phyloP scores from a whole-genome alignment of 2,888 invertebrate genomes.

The Sarcophaga variegata region DNA sequence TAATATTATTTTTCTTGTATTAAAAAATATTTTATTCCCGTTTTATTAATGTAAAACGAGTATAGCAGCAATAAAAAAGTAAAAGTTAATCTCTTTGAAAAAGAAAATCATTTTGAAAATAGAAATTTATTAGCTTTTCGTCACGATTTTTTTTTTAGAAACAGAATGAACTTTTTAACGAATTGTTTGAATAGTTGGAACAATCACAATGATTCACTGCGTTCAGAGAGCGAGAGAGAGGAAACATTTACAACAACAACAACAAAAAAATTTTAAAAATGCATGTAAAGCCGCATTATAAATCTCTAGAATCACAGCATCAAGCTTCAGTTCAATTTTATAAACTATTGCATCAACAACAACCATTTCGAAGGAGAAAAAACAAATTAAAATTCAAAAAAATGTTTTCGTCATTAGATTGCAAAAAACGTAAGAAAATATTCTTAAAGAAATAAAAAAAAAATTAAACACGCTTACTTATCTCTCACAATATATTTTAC shows the following conservation, averaged over 20 bases:
- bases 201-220: slow-evolving; percentile 2
- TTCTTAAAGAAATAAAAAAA: not conserved
- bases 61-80: too few relatives aligned
- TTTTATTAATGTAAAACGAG: too few relatives aligned
- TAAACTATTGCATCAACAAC: slow-evolving; percentile 27
- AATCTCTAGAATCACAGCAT: not conserved
- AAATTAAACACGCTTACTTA: not conserved
- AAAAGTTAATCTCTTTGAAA: too few relatives aligned
- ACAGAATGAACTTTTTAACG: too few relatives aligned
- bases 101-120: too few relatives aligned
- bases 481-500: slow-evolving; percentile 1
- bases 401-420: slow-evolving; percentile 8
- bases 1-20: too few relatives aligned
- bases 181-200: too few relatives aligned
- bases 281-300: not conserved
- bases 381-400: not conserved
- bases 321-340: slow-evolving; percentile 35
- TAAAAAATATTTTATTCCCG: too few relatives aligned
- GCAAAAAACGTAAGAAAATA: slow-evolving; percentile 26
- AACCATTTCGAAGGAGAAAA: too few relatives aligned
- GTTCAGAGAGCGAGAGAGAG: not conserved
- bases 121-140: not conserved
- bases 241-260: not conserved
- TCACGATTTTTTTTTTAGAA: not conserved
- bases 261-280: not conserved